Base-by-base conservation (phyloP, 2,888 invertebrate genomes). In the Lithophane leautieri region DNA sequence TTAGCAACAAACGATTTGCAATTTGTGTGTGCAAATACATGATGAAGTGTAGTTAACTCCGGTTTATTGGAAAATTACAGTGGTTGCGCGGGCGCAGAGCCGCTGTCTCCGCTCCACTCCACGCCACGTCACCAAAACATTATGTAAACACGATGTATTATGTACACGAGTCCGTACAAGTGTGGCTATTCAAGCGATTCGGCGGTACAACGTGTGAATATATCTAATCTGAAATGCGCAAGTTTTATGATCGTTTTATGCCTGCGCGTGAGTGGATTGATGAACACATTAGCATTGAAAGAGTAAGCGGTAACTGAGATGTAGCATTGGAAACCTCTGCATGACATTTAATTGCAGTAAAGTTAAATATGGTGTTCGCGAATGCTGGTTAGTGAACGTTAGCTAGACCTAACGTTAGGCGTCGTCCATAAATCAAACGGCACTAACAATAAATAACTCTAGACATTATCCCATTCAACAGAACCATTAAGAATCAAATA, bases 41-140 rank as follows among this genome's bases (percentile, higher is more conserved):
- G 76, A 88, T 78, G 74, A 72, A 83, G 62, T 81, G 79, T 76
- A 81, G 81, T 78, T 86, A 76, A 79, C 79, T 87, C 63, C 67
- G 79, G 79, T 88, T 84, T 88, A 90, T 91, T 88, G 92, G 91
- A 91, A 91, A 92, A 92, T 91, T 87, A 92, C 90, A 72, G 86
- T 82, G 82, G 78, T 73, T 72, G 77, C 75, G 84, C 82, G 82
- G 76, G 79, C 71, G 76, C 69, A 69, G 65, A 56, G 61, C 42
- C 76, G 84, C 86, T 79, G 89, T 89, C 86, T 88, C 79, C 74
- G 76, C 68, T 73, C 68, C 61, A 69, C 66, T 67, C 65, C 61
- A 60, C 70, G 79, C 82, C 81, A 88, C 87, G 88, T 86, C 87
- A 88, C 74, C 74, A 66, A 66, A 77, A 85, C 88, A 72, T 86